Conservation (phyloP, 2,797 vertebrate genomes). For the Peromyscus aztecus region DNA sequence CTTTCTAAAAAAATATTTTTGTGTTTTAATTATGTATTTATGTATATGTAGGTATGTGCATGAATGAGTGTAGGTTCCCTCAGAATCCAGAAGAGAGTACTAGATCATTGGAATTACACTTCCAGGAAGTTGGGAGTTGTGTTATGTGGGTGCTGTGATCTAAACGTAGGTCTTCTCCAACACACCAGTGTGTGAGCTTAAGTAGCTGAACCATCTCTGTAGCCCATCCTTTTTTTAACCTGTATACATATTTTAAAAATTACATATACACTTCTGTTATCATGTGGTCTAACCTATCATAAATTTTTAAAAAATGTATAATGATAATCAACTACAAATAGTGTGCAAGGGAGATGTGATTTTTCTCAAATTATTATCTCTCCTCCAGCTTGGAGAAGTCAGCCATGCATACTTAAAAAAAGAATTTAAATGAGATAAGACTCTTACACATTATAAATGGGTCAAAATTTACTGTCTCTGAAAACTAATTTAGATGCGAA, state of each 20-base stretch:
- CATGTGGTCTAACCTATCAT: not conserved
- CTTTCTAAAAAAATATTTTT: not conserved
- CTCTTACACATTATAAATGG: not conserved
- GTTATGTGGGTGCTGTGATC: not conserved
- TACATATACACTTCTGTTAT: not conserved
- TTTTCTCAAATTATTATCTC: constrained; percentile 1
- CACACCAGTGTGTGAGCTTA: not conserved
- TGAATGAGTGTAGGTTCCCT: not conserved
- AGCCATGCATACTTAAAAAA: not conserved
- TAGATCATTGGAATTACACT: not conserved
- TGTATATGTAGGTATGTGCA: not conserved
- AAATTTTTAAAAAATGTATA: not conserved
- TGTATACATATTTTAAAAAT: not conserved
- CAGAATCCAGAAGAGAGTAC: too few species aligned
- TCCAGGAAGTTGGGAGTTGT: not conserved
- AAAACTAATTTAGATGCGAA: not conserved
- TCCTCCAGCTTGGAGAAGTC: constrained; percentile 28
- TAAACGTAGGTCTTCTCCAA: not conserved
- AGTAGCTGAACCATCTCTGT: not conserved
- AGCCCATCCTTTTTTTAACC: not conserved
- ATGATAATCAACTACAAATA: not conserved
- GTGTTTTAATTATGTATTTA: not conserved
- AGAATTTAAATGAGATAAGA: constrained; percentile 19
- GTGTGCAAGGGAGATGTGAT: not conserved
- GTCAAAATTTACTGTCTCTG: not conserved